Evolutionary conservation across 2,113 vertebrate genomes (phyloP).

Genomic region (Sander lucioperca): DNA sequence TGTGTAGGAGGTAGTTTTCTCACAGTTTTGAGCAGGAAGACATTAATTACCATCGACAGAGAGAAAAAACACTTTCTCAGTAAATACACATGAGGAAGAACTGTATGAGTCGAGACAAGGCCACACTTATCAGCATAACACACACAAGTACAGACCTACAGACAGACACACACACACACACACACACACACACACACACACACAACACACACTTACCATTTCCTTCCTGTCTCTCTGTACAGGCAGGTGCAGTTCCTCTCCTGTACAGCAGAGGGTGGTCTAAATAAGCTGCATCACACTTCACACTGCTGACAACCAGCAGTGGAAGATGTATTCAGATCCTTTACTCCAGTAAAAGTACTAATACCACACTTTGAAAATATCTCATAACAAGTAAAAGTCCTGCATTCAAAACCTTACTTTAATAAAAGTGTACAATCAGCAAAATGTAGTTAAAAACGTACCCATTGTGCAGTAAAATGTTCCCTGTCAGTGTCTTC

Average conservation of each 20-base stretch:
- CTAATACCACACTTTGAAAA: neutral
- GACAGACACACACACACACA: neutral
- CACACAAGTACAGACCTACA: neutral
- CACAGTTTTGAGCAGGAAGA: slow-evolving; percentile 40
- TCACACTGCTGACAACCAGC: neutral
- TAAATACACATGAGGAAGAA: slow-evolving; percentile 16
- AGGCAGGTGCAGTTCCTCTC: neutral
- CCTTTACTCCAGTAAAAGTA: neutral
- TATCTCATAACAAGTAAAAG: too few relatives aligned
- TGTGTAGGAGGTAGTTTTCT: slow-evolving; percentile 15
- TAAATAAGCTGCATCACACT: neutral
- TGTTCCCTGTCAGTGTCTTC: too few relatives aligned
- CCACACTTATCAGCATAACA: neutral
- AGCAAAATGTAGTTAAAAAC: too few relatives aligned
- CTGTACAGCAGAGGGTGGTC: slow-evolving; percentile 21
- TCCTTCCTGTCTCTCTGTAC: neutral
- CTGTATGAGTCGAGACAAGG: neutral
- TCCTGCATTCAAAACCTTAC: too few relatives aligned
- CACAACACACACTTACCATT: neutral
- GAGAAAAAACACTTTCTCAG: slow-evolving; percentile 7
- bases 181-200: too few relatives aligned
- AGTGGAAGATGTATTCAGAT: neutral
- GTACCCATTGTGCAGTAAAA: too few relatives aligned
- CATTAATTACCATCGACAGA: slow-evolving; percentile 43
- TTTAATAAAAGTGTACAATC: too few relatives aligned